Evolutionary conservation across 2,888 invertebrate species (phyloP).

Genomic region (Nesidiocoris tenuis): DNA sequence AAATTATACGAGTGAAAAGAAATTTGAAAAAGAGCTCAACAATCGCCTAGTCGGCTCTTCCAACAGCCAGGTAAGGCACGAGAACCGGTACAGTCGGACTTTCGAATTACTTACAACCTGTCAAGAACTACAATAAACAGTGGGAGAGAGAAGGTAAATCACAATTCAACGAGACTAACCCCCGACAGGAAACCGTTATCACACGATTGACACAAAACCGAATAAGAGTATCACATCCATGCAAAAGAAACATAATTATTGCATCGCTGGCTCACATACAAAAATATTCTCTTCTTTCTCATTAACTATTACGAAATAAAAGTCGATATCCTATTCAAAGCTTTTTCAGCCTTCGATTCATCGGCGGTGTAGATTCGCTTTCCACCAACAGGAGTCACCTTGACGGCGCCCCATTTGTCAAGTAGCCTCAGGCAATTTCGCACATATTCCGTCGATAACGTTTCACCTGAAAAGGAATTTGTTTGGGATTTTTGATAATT

Average conservation of each 20-base stretch:
- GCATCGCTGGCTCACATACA: background rate
- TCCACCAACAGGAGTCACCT: conserved; percentile 56
- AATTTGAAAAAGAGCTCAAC: background rate
- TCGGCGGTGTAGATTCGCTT: conserved; percentile 55
- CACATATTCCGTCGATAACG: conserved; percentile 81
- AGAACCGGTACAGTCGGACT: background rate
- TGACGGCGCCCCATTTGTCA: conserved; percentile 77
- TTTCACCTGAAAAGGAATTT: conserved; percentile 70
- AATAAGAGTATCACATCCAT: background rate
- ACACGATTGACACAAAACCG: background rate
- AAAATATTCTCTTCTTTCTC: background rate
- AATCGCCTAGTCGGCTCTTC: background rate
- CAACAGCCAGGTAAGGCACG: background rate
- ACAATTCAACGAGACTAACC: background rate
- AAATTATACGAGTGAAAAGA: too few species aligned
- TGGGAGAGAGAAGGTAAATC: background rate
- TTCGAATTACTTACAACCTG: too few species aligned
- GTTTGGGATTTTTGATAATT: too few species aligned
- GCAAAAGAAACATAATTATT: background rate
- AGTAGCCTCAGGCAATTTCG: conserved; percentile 79
- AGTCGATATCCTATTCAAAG: conserved; percentile 15
- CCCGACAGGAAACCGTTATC: background rate
- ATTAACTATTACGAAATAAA: conserved; percentile 2
- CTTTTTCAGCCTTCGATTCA: conserved; percentile 4
- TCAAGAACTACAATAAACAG: too few species aligned